Evolutionary conservation across 2,797 vertebrate species (phyloP).

Genomic region (Rhinogobio ventralis): DNA sequence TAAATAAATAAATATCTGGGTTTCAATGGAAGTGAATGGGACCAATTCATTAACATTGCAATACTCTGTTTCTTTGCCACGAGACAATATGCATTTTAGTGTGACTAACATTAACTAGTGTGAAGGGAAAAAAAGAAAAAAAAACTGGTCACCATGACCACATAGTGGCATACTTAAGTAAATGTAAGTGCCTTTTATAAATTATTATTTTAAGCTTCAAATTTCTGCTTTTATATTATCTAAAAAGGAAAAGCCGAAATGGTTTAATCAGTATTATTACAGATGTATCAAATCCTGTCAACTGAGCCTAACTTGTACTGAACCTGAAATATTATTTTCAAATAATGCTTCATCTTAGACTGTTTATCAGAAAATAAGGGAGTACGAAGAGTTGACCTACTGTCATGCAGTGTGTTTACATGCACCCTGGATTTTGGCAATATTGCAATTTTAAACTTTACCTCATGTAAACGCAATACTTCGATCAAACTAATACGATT

Average conservation of each 20-base stretch:
- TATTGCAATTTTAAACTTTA: too few species aligned
- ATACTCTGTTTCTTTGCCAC: neutral
- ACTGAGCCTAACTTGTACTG: neutral
- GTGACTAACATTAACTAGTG: too few species aligned
- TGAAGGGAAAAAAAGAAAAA: neutral
- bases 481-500: too few species aligned
- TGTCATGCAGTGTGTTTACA: conserved; percentile 40
- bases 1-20: too few species aligned
- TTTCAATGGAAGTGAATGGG: neutral
- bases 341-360: neutral
- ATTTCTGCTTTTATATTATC: neutral
- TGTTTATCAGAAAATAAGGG: neutral
- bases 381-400: neutral
- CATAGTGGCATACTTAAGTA: neutral
- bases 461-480: too few species aligned
- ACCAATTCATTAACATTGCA: neutral
- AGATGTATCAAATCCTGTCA: neutral
- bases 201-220: neutral
- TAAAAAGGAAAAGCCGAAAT: neutral
- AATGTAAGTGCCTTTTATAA: neutral
- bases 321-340: neutral
- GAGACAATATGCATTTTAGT: too few species aligned
- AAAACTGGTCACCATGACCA: neutral
- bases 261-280: neutral
- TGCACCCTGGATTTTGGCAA: too few species aligned